A percentile compares a stretch with the other conserved stretches of the same genome.
phyloP scores from a whole-genome alignment of 2,888 invertebrate species.

The Andrena fulva region DNA sequence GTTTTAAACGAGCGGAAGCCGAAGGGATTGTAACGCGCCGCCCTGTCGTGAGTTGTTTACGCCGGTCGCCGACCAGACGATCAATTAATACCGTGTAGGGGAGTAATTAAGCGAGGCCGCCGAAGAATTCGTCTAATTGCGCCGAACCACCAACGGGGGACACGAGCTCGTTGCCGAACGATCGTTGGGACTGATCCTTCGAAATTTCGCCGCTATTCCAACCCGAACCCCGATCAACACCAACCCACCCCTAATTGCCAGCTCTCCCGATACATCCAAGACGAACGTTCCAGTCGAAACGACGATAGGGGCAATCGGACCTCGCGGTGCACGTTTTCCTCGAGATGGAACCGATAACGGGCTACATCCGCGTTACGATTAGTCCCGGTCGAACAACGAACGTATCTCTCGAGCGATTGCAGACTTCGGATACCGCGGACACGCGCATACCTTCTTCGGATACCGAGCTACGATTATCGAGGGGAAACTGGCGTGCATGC shows the following conservation, averaged over 20 bases:
- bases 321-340: not conserved
- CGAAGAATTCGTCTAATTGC: constrained; percentile 48
- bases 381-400: constrained; percentile 44
- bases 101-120: constrained; percentile 43
- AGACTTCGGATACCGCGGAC: constrained; percentile 24
- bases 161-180: constrained; percentile 27
- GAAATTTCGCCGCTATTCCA: constrained; percentile 1
- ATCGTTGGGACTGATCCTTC: constrained; percentile 30
- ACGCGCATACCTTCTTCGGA: constrained; percentile 32
- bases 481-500: not conserved
- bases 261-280: not conserved
- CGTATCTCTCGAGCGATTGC: constrained; percentile 48
- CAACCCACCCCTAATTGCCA: not conserved
- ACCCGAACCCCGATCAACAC: not conserved
- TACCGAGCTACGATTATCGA: constrained; percentile 3
- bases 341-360: constrained; percentile 10
- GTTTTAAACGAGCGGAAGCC: constrained; percentile 45
- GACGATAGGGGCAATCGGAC: not conserved
- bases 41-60: constrained; percentile 16
- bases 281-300: too few species aligned
- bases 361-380: constrained; percentile 9
- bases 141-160: constrained; percentile 10
- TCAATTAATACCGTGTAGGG: constrained; percentile 46
- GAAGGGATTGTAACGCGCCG: constrained; percentile 23
- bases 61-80: constrained; percentile 40